Evolutionary conservation across 2,113 vertebrate genomes (phyloP), one percentile per base, ranked within the genome.

Genomic region (Plotosus lineatus): DNA sequence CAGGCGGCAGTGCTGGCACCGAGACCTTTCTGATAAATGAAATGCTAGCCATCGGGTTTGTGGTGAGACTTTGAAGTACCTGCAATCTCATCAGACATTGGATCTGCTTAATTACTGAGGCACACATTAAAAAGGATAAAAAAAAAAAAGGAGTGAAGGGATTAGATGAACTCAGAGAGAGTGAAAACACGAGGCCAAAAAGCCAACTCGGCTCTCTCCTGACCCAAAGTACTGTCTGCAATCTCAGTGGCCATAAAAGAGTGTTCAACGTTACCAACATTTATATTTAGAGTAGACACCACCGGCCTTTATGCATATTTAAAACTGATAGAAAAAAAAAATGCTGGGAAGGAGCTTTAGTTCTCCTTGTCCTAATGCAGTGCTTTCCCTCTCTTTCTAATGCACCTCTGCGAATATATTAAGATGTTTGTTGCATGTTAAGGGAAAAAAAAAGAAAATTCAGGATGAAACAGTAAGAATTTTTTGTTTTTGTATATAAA

Each of bases 41-140:
- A 80, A 78, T 11, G 28, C 84, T 83, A 58, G 36, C 74, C 75
- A 83, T 75, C 68, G 50, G 80, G 81, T 83, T 83, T 83, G 81
- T 44, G 75, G 81, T 31, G 21, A 85, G 78, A 51, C 84, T 85
- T 83, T 85, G 81, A 85, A 83, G 81, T 86, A 83, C 84, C 68
- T 75, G 82, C 81, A 86, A 82, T 86, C 80, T 79, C 80, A 85
- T 82, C 81, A 83, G 68, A 75, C 79, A 86, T 86, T 36, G 68
- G 46, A 83, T 83, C 75, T 51, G 74, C 84, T 81, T 81, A 86
- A 83, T 86, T 86, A 81, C 66, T n/a, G 50, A 78, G 81, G 33
- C 55, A 73, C 68, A 69, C 80, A 83, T 81, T 77, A 83, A 69
- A 71, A 58, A 77, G 50, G 80, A 77, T 79, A 76, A 79, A 76